Evolutionary conservation across 2,888 invertebrate genomes (phyloP).

Genomic region (Brachycybe producta): DNA sequence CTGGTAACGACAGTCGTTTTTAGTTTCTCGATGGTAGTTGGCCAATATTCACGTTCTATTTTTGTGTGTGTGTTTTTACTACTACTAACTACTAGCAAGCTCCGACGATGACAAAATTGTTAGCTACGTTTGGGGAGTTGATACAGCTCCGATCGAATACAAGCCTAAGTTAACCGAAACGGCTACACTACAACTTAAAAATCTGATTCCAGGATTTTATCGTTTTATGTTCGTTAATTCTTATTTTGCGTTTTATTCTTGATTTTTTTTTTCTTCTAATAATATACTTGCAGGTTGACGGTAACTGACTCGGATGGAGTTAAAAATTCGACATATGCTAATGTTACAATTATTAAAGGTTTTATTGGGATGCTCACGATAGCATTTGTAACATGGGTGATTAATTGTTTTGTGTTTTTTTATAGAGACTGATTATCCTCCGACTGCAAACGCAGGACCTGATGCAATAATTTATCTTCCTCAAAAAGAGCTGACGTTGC

Average conservation of each 20-base stretch:
- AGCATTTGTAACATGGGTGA: not conserved
- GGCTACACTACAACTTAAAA: slow-evolving; percentile 68
- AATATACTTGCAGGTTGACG: slow-evolving; percentile 46
- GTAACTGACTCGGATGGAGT: slow-evolving; percentile 83
- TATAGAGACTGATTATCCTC: slow-evolving; percentile 76
- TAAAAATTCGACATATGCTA: slow-evolving; percentile 71
- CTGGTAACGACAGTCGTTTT: slow-evolving; percentile 39
- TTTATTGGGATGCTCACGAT: slow-evolving; percentile 14
- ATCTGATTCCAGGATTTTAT: slow-evolving; percentile 61
- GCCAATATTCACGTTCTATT: too few species aligned
- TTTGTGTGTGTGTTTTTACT: not conserved
- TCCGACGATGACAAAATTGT: slow-evolving; percentile 69
- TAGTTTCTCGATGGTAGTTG: too few species aligned
- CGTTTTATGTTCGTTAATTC: slow-evolving; percentile 31
- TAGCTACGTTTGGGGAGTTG: slow-evolving; percentile 84
- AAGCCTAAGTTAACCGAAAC: slow-evolving; percentile 56
- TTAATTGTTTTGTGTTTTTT: not conserved
- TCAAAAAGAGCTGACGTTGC: slow-evolving; percentile 66
- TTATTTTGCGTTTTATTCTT: slow-evolving; percentile 2
- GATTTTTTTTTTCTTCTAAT: slow-evolving; percentile 1
- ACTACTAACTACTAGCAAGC: slow-evolving; percentile 40
- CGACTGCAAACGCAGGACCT: slow-evolving; percentile 85
- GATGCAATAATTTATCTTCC: slow-evolving; percentile 82
- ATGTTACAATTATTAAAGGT: slow-evolving; percentile 70
- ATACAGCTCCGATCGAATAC: slow-evolving; percentile 72